Evolutionary conservation across 2,888 invertebrate species (phyloP).

Genomic region (Lottia scabra): DNA sequence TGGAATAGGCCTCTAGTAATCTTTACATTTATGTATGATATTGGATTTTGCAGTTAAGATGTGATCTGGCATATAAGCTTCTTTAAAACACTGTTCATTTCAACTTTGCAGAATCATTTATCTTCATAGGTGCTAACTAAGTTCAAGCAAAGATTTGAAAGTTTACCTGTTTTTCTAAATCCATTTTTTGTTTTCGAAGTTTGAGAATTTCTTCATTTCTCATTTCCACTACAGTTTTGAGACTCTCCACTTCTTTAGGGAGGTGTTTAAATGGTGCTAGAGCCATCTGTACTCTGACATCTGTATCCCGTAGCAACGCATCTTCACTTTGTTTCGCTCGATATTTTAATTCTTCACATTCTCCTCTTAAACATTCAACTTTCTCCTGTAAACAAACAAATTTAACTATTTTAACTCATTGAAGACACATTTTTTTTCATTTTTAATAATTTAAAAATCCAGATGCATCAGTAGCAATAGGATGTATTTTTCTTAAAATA

Average conservation of each 20-base stretch:
- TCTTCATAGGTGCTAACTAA: no score
- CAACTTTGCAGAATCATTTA: no score
- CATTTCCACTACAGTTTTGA: constrained; percentile 88
- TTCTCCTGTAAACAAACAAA: constrained; percentile 54
- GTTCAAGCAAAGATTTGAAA: no score
- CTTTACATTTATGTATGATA: no score
- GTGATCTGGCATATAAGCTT: neutral
- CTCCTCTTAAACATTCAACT: constrained; percentile 61
- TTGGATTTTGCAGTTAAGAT: no score
- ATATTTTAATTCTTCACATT: constrained; percentile 66
- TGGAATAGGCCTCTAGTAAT: no score
- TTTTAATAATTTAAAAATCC: no score
- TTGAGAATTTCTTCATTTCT: constrained; percentile 87
- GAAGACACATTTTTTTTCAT: no score
- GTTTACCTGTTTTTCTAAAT: constrained; percentile 78
- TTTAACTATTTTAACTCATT: neutral
- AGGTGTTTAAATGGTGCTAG: constrained; percentile 68
- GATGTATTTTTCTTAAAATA: no score
- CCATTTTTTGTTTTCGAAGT: constrained; percentile 73
- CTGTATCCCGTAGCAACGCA: constrained; percentile 68
- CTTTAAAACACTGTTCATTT: neutral
- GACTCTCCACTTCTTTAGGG: constrained; percentile 83
- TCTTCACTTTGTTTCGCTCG: constrained; percentile 67
- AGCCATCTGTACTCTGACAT: constrained; percentile 69
- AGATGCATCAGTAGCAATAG: no score